These are phyloP conservation scores for Heliothis virescens DNA, from an alignment of 1,140 invertebrate species.

Conservation along the genomic window DNA sequence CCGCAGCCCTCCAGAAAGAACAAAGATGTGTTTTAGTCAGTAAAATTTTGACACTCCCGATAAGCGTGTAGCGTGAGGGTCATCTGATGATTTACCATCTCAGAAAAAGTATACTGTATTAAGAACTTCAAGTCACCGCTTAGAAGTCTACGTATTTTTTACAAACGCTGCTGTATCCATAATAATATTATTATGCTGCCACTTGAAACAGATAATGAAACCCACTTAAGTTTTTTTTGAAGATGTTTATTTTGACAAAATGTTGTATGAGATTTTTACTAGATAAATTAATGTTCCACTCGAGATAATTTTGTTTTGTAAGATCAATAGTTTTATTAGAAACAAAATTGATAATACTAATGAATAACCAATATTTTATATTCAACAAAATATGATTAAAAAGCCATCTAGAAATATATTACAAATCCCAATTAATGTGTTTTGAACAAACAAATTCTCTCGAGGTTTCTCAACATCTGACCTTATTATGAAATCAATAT, in stretches of 20 bases:
- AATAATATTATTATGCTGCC: background rate
- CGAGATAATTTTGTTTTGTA: too few relatives aligned
- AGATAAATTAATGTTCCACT: too few relatives aligned
- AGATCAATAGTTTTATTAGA: too few relatives aligned
- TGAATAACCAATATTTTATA: background rate
- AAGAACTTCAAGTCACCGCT: background rate
- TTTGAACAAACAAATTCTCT: conserved; percentile 12
- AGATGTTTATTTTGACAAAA: background rate
- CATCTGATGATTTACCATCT: too few relatives aligned
- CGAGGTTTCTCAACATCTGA: background rate
- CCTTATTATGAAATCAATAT: conserved; percentile 13
- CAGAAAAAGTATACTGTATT: too few relatives aligned
- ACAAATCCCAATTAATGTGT: background rate
- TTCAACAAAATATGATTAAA: background rate
- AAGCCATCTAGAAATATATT: background rate
- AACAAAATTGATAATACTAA: too few relatives aligned
- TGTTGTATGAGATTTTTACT: background rate
- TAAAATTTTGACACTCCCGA: too few relatives aligned
- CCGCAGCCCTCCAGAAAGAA: too few relatives aligned
- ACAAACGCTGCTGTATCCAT: background rate
- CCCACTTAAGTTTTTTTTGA: background rate
- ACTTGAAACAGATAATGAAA: conserved; percentile 1
- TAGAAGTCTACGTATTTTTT: background rate
- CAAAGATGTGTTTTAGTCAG: too few relatives aligned
- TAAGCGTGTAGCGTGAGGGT: too few relatives aligned